A percentile compares a stretch with the other conserved stretches of the same genome.
phyloP scores from a whole-genome alignment of 2,797 vertebrate genomes.

The Poliocrania exsul region DNA sequence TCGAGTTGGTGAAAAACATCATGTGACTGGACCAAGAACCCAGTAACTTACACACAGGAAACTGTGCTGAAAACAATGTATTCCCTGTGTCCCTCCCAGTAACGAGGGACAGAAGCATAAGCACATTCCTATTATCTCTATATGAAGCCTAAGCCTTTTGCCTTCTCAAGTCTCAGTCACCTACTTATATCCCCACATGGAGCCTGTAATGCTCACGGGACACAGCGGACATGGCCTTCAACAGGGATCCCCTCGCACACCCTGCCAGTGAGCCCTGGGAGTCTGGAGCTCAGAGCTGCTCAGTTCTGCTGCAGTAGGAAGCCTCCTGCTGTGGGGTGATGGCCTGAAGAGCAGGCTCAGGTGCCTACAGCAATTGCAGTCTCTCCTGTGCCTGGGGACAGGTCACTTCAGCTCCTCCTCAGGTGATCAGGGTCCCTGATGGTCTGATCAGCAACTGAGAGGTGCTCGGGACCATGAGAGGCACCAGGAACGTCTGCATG shows the following conservation, averaged over 20 bases:
- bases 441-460: not conserved
- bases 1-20: not conserved
- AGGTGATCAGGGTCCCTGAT: not conserved
- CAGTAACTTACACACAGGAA: not conserved
- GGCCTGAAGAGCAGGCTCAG: not conserved
- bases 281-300: not conserved
- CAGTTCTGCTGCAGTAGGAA: not conserved
- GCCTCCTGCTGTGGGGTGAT: not conserved
- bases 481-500: not conserved
- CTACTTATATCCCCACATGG: not conserved
- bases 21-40: not conserved
- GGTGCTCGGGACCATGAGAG: not conserved
- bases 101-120: not conserved
- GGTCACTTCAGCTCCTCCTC: not conserved
- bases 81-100: not conserved
- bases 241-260: not conserved
- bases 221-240: not conserved
- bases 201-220: not conserved
- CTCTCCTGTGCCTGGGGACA: not conserved
- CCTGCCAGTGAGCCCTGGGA: not conserved
- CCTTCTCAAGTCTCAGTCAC: not conserved
- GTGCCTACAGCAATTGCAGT: not conserved
- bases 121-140: not conserved
- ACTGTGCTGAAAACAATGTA: rapidly evolving
- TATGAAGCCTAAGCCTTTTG: not conserved